phyloP scores from a whole-genome alignment of 2,888 invertebrate species.

The Drosophila pseudotalamancana region DNA sequence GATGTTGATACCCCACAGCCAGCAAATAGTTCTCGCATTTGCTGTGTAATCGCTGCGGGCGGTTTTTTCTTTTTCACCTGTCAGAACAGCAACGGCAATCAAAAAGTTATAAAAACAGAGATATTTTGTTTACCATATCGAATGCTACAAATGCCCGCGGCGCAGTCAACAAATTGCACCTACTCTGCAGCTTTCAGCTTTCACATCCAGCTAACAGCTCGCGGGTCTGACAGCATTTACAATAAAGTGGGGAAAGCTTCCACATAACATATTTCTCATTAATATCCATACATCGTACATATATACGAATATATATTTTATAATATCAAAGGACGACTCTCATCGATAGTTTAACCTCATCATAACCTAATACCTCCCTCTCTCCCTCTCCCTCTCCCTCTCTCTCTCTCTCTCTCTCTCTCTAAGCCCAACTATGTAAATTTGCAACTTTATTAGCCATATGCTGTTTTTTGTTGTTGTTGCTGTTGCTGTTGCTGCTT shows the following conservation, averaged over 20 bases:
- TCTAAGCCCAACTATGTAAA: constrained; percentile 47
- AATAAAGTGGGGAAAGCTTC: constrained; percentile 14
- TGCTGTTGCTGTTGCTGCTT: constrained; percentile 21
- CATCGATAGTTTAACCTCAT: constrained; percentile 33
- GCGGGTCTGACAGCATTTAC: constrained; percentile 10
- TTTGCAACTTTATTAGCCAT: constrained; percentile 68
- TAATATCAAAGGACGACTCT: neutral
- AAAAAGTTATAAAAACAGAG: constrained; percentile 64
- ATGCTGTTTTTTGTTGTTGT: constrained; percentile 35
- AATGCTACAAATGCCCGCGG: constrained; percentile 45
- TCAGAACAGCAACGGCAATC: constrained; percentile 58
- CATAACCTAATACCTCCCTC: constrained; percentile 7
- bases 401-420: constrained; percentile 1
- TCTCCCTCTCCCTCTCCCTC: constrained; percentile 1
- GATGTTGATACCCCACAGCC: constrained; percentile 15
- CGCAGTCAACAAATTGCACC: constrained; percentile 42
- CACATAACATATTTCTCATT: constrained; percentile 1
- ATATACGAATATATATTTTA: constrained; percentile 4
- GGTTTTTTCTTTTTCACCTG: constrained; percentile 52
- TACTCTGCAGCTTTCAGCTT: constrained; percentile 5
- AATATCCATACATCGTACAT: neutral
- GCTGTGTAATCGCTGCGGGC: constrained; percentile 63
- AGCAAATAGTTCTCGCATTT: constrained; percentile 59
- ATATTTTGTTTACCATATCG: constrained; percentile 60
- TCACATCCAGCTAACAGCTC: constrained; percentile 6